Evolutionary conservation across 2,113 vertebrate genomes (phyloP).

Genomic region (Leucoraja erinaceus): DNA sequence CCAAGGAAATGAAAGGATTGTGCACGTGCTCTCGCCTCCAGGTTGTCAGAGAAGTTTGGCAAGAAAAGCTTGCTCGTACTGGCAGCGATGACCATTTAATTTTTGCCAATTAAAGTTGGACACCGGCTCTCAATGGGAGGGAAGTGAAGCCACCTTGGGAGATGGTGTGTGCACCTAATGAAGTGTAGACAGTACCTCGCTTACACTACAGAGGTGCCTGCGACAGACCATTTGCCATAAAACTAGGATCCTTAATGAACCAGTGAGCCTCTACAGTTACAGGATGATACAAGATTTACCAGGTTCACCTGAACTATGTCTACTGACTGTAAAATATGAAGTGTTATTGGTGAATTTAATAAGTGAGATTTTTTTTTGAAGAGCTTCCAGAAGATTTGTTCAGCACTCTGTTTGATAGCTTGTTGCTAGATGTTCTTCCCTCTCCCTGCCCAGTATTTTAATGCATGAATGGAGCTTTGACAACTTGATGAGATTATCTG

Average conservation of each 20-base stretch:
- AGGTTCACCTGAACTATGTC: neutral
- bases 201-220: neutral
- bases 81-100: neutral
- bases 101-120: neutral
- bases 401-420: neutral
- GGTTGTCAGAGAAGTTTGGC: neutral
- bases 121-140: neutral
- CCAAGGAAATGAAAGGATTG: neutral
- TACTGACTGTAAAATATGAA: no score
- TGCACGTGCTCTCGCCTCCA: neutral
- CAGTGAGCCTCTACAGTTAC: neutral
- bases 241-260: neutral
- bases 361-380: neutral
- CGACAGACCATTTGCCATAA: neutral
- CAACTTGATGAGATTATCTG: neutral
- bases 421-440: neutral
- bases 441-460: neutral
- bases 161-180: neutral
- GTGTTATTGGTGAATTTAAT: constrained; percentile 13
- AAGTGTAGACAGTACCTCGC: neutral
- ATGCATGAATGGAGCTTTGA: neutral
- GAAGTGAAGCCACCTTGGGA: neutral
- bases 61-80: neutral
- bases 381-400: neutral
- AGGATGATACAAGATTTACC: neutral